phyloP scores from a whole-genome alignment of 2,113 vertebrate genomes.

The Podarcis raffonei region DNA sequence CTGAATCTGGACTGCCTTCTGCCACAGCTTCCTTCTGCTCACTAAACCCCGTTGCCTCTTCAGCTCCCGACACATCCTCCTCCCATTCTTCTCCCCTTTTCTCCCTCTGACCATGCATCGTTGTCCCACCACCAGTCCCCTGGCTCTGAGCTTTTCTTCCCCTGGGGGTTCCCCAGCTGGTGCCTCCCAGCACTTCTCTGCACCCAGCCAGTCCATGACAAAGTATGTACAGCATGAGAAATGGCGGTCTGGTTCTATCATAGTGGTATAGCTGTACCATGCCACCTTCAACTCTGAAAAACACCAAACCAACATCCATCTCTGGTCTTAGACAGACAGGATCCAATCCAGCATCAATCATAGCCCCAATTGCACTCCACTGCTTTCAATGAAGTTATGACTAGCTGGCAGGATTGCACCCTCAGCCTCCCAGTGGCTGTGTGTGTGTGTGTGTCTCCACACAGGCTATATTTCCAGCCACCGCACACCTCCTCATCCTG shows the following conservation, averaged over 20 bases:
- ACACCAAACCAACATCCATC: not conserved
- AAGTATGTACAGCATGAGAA: not conserved
- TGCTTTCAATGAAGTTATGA: not conserved
- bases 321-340: not conserved
- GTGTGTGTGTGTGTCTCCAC: not conserved
- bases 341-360: not conserved
- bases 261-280: not conserved
- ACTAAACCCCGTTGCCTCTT: too few relatives aligned
- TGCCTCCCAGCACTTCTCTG: too few relatives aligned
- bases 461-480: slow-evolving; percentile 4
- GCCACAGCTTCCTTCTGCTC: too few relatives aligned
- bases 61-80: too few relatives aligned
- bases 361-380: not conserved
- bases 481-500: slow-evolving; percentile 6
- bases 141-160: too few relatives aligned
- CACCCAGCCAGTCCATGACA: not conserved
- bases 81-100: too few relatives aligned
- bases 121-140: too few relatives aligned
- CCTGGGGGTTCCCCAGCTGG: too few relatives aligned
- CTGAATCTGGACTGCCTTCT: too few relatives aligned
- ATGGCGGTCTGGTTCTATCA: not conserved
- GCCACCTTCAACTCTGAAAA: not conserved
- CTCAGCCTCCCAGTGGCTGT: not conserved
- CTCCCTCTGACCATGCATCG: too few relatives aligned
- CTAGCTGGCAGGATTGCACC: too few relatives aligned